Evolutionary conservation across 2,888 invertebrate species (phyloP).

Genomic region (Bombylius major): DNA sequence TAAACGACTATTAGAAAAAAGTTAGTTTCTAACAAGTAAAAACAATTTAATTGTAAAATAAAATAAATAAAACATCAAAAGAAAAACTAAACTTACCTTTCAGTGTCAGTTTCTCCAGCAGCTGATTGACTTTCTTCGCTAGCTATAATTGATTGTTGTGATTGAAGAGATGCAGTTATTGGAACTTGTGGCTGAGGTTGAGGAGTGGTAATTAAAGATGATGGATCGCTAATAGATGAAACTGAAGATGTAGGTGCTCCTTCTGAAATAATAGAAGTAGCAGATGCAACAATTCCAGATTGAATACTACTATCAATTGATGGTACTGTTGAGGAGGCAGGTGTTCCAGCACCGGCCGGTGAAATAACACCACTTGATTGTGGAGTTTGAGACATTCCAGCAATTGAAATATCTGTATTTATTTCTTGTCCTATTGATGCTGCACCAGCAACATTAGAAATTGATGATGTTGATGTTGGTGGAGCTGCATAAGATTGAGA

Average conservation of each 20-base stretch:
- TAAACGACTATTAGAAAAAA: no score
- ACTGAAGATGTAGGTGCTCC: conserved; percentile 13
- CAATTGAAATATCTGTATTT: conserved; percentile 8
- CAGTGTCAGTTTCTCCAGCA: conserved; percentile 35
- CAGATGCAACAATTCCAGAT: conserved; percentile 10
- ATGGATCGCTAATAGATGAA: conserved; percentile 22
- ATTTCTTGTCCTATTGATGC: conserved; percentile 2
- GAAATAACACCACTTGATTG: conserved; percentile 1
- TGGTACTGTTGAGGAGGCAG: neutral
- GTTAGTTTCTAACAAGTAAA: no score
- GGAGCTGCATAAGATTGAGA: conserved; percentile 7
- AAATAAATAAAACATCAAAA: no score
- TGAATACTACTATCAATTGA: conserved; percentile 9
- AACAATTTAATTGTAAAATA: no score
- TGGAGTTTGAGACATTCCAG: conserved; percentile 14
- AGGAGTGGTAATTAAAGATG: conserved; percentile 21
- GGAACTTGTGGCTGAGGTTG: conserved; percentile 31
- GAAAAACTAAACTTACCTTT: conserved; percentile 29
- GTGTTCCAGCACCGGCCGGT: conserved; percentile 6
- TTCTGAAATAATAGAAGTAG: conserved; percentile 6
- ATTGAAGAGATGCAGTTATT: conserved; percentile 40
- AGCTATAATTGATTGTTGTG: conserved; percentile 20
- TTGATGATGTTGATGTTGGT: conserved; percentile 12
- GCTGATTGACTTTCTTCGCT: conserved; percentile 11
- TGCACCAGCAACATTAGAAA: conserved; percentile 1